A percentile compares a stretch with the other conserved stretches of the same genome.
These are phyloP conservation scores for Probaryconus sp. DNA, from an alignment of 1,140 invertebrate genomes.

Conservation along the genomic window DNA sequence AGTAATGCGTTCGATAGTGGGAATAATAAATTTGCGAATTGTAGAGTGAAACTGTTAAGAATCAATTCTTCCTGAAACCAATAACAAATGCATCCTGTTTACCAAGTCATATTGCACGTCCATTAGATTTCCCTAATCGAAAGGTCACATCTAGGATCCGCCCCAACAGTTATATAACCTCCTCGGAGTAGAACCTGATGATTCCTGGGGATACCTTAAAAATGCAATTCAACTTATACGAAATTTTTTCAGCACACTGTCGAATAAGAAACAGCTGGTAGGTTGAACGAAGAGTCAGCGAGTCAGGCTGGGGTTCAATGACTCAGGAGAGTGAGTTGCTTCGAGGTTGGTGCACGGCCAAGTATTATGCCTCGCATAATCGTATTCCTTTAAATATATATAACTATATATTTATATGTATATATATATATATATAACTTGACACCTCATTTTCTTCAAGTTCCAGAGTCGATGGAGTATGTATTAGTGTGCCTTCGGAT, in stretches of 20 bases:
- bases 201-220: constrained; percentile 33
- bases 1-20: too few relatives aligned
- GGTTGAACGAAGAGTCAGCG: constrained; percentile 68
- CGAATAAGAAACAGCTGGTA: constrained; percentile 76
- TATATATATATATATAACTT: constrained; percentile 58
- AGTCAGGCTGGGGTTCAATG: constrained; percentile 73
- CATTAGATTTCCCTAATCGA: too few relatives aligned
- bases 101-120: too few relatives aligned
- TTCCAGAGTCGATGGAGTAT: too few relatives aligned
- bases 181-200: not conserved
- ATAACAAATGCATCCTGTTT: too few relatives aligned
- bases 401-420: constrained; percentile 5
- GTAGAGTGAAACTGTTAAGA: too few relatives aligned
- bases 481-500: too few relatives aligned
- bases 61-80: too few relatives aligned
- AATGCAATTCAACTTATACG: constrained; percentile 22
- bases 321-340: constrained; percentile 66
- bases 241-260: constrained; percentile 38
- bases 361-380: constrained; percentile 52
- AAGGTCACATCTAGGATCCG: too few relatives aligned
- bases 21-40: too few relatives aligned
- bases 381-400: constrained; percentile 49
- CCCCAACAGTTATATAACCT: too few relatives aligned
- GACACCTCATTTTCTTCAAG: constrained; percentile 47
- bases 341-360: constrained; percentile 59